Conservation (phyloP, 2,888 invertebrate genomes). For the Cryptosula pallasiana region DNA sequence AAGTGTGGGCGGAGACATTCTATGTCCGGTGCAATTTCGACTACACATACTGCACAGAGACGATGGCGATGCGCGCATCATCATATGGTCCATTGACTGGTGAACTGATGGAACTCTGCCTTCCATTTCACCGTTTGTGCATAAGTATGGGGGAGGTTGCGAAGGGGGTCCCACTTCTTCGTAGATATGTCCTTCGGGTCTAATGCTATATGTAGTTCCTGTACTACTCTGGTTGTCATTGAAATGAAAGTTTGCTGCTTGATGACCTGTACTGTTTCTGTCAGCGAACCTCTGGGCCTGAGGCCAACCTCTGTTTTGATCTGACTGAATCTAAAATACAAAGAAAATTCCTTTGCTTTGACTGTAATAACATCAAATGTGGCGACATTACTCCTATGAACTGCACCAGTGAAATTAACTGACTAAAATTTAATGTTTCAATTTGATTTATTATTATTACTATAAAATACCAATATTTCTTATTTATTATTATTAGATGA, state of each 20-base stretch:
- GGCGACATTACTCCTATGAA: neutral
- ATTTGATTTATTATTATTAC: neutral
- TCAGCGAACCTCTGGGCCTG: neutral
- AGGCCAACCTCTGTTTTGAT: neutral
- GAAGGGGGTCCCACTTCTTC: slow-evolving; percentile 13
- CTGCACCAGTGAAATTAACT: neutral
- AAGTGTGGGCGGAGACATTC: neutral
- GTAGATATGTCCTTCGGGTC: slow-evolving; percentile 20
- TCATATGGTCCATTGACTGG: slow-evolving; percentile 18
- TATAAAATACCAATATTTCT: too few relatives aligned
- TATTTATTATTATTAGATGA: too few relatives aligned
- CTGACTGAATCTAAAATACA: neutral
- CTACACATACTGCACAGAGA: slow-evolving; percentile 21
- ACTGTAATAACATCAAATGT: neutral
- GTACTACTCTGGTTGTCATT: slow-evolving; percentile 1
- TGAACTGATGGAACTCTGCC: slow-evolving; percentile 2
- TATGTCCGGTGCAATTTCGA: neutral
- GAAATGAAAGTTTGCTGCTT: neutral
- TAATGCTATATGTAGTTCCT: neutral
- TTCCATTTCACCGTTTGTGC: neutral
- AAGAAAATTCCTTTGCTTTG: neutral
- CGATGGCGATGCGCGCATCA: neutral
- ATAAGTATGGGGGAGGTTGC: slow-evolving; percentile 4
- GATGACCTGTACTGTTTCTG: neutral
- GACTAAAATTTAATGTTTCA: neutral